Evolutionary conservation across 2,113 vertebrate species (phyloP).

Genomic region (Protomyctophum bolini): DNA sequence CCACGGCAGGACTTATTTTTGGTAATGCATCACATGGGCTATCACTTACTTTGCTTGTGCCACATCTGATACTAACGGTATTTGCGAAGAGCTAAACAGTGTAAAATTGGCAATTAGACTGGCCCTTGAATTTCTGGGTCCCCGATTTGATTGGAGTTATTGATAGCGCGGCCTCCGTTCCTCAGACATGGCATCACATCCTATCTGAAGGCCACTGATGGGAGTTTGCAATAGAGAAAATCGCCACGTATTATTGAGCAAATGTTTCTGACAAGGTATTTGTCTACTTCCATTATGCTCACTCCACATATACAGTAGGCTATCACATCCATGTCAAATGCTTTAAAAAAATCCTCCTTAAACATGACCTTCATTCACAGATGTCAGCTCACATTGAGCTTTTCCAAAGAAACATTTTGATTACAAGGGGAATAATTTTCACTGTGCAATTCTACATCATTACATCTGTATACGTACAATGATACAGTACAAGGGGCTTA

Average conservation of each 20-base stretch:
- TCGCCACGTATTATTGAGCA: constrained; percentile 46
- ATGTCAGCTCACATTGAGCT: constrained; percentile 7
- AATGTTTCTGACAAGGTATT: constrained; percentile 38
- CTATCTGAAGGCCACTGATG: constrained; percentile 62
- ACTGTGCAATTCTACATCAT: constrained; percentile 42
- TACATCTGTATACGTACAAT: constrained; percentile 29
- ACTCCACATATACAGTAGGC: background rate
- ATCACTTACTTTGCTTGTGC: constrained; percentile 77
- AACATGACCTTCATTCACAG: constrained; percentile 17
- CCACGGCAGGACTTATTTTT: constrained; percentile 83
- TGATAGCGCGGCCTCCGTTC: constrained; percentile 69
- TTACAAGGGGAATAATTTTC: constrained; percentile 41
- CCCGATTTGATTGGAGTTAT: constrained; percentile 82
- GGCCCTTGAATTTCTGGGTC: constrained; percentile 74
- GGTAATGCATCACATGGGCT: constrained; percentile 79
- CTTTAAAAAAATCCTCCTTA: constrained; percentile 18
- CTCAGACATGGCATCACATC: constrained; percentile 75
- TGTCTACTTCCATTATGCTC: constrained; percentile 30
- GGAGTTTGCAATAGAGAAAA: constrained; percentile 47
- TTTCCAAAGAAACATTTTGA: constrained; percentile 42
- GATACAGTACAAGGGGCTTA: constrained; percentile 36
- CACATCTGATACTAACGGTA: constrained; percentile 81
- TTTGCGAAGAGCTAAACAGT: constrained; percentile 79
- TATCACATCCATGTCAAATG: constrained; percentile 30
- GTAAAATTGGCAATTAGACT: constrained; percentile 85